These are phyloP conservation scores for Tamias sibiricus DNA, from an alignment of 2,113 vertebrate genomes.

Conservation along the genomic window DNA sequence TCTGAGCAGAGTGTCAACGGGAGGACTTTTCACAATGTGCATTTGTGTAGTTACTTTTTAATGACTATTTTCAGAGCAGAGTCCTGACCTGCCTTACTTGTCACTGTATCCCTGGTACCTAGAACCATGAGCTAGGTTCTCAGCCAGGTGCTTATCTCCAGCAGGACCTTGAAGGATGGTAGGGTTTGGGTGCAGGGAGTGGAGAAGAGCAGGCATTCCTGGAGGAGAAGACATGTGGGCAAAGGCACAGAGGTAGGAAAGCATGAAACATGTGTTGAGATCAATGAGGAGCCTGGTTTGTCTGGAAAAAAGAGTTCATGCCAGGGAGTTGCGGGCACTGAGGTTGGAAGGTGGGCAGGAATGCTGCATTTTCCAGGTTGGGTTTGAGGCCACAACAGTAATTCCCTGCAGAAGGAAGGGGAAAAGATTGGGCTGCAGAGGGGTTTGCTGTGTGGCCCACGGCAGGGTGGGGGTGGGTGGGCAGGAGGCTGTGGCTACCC, in stretches of 20 bases:
- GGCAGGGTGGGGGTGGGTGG: neutral
- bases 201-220: slow-evolving; percentile 28
- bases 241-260: slow-evolving; percentile 75
- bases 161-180: neutral
- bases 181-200: neutral
- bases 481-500: slow-evolving; percentile 26
- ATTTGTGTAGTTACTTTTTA: neutral
- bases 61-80: neutral
- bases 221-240: slow-evolving; percentile 62
- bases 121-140: neutral
- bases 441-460: slow-evolving; percentile 63
- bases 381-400: slow-evolving; percentile 63
- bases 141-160: neutral
- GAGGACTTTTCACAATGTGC: neutral
- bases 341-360: slow-evolving; percentile 80
- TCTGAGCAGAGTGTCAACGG: neutral
- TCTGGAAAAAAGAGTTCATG: slow-evolving; percentile 76
- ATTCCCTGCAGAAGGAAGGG: slow-evolving; percentile 70
- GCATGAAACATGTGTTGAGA: slow-evolving; percentile 75
- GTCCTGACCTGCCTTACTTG: neutral
- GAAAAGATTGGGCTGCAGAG: slow-evolving; percentile 43
- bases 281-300: slow-evolving; percentile 74
- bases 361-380: slow-evolving; percentile 78
- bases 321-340: slow-evolving; percentile 75
- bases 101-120: neutral